Conservation (phyloP, 2,888 invertebrate genomes). For the Helicoverpa assulta region DNA sequence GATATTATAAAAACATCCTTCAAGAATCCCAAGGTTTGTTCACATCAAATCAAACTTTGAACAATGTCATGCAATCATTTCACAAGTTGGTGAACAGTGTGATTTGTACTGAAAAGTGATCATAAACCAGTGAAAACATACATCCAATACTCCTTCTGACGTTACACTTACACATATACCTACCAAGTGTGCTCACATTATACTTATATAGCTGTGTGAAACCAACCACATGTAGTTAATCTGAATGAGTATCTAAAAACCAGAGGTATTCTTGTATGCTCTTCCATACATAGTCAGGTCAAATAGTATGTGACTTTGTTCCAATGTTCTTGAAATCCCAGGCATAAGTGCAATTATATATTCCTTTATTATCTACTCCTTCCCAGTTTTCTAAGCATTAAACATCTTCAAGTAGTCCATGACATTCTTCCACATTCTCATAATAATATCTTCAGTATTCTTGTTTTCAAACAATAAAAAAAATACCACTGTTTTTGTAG, state of each 20-base stretch:
- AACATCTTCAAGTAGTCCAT: conserved; percentile 39
- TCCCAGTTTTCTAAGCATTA: conserved; percentile 24
- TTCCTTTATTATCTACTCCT: conserved; percentile 38
- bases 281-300: conserved; percentile 31
- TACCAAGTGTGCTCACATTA: conserved; percentile 68
- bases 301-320: conserved; percentile 39
- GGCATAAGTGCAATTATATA: conserved; percentile 27
- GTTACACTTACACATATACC: conserved; percentile 72
- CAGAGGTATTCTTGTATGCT: conserved; percentile 69
- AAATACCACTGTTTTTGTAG: conserved; percentile 79
- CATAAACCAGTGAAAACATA: conserved; percentile 85
- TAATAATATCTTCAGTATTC: conserved; percentile 51
- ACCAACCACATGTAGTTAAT: conserved; percentile 64
- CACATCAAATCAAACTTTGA: conserved; percentile 55
- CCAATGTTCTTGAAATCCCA: conserved; percentile 53
- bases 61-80: conserved; percentile 75
- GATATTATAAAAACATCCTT: conserved; percentile 57
- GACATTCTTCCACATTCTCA: conserved; percentile 31
- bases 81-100: conserved; percentile 81
- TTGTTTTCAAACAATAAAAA: conserved; percentile 60
- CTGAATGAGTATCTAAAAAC: conserved; percentile 66
- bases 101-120: conserved; percentile 87
- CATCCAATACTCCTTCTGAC: conserved; percentile 69
- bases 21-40: conserved; percentile 62
- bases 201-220: conserved; percentile 62